phyloP scores from a whole-genome alignment of 2,797 vertebrate species.

The Dendrocincla tyrannina region DNA sequence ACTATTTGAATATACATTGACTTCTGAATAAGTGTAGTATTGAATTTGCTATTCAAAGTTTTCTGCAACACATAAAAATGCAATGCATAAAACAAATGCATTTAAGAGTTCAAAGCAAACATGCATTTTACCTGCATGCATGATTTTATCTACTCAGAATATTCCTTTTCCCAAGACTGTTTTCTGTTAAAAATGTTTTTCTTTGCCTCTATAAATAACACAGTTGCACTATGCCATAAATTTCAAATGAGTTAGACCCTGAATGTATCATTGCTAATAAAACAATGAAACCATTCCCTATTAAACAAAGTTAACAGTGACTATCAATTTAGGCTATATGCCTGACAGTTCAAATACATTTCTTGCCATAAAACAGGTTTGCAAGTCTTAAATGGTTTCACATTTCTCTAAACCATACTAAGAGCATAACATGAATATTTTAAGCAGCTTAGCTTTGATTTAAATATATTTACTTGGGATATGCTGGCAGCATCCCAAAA shows the following conservation, averaged over 20 bases:
- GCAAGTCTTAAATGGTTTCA: constrained; percentile 82
- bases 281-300: constrained; percentile 43
- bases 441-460: constrained; percentile 91
- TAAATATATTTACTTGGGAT: constrained; percentile 90
- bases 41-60: neutral
- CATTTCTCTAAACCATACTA: constrained; percentile 86
- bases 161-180: neutral
- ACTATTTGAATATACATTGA: neutral
- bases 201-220: neutral
- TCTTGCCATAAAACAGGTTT: constrained; percentile 79
- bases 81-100: neutral
- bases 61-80: neutral
- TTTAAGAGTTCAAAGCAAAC: neutral
- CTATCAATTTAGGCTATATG: constrained; percentile 69
- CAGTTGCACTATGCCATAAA: neutral
- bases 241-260: constrained; percentile 40
- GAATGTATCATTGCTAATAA: constrained; percentile 46
- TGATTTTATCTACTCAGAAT: neutral
- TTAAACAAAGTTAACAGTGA: constrained; percentile 62
- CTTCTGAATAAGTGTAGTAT: neutral
- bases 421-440: constrained; percentile 90
- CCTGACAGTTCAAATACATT: constrained; percentile 80
- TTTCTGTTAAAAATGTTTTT: neutral
- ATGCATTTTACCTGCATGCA: neutral
- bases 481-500: constrained; percentile 84